A percentile compares a stretch with the other conserved stretches of the same genome.
phyloP scores from a whole-genome alignment of 2,888 invertebrate species.

The Drosophila falleni region DNA sequence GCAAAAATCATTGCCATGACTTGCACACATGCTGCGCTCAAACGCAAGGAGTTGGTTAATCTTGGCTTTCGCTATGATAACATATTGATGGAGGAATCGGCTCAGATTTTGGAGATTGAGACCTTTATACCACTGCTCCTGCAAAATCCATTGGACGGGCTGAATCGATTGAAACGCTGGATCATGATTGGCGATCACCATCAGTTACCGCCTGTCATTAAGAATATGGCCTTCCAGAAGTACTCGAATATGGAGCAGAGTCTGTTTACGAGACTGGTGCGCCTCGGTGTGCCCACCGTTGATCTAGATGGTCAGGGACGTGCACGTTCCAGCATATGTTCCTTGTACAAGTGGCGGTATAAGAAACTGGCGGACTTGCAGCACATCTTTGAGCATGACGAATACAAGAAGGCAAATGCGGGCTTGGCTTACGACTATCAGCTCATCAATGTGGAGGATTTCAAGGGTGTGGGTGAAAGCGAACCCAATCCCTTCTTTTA shows the following conservation, averaged over 20 bases:
- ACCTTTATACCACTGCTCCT: constrained; percentile 99
- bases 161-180: constrained; percentile 98
- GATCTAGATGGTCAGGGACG: constrained; percentile 99
- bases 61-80: constrained; percentile 99
- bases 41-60: constrained; percentile 97
- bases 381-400: constrained; percentile 93
- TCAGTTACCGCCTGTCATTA: constrained; percentile 99
- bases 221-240: constrained; percentile 99
- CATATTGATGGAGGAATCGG: constrained; percentile 99
- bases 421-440: constrained; percentile 98
- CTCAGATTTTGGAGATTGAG: constrained; percentile 99
- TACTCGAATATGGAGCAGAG: constrained; percentile 99
- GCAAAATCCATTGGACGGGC: constrained; percentile 99
- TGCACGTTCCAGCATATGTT: constrained; percentile 95
- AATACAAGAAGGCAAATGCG: constrained; percentile 96
- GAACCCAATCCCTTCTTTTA: constrained; percentile 99
- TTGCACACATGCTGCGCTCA: constrained; percentile 99
- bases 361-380: constrained; percentile 96
- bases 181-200: constrained; percentile 99
- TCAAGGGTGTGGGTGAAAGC: constrained; percentile 98
- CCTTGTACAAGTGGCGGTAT: constrained; percentile 98
- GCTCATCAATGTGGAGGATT: constrained; percentile 97
- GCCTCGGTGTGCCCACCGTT: constrained; percentile 98
- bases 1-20: constrained; percentile 99
- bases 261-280: constrained; percentile 97